Percentiles rank a stretch among this genome's conserved stretches.
Conservation (phyloP, 1,140 invertebrate species). For the Orius insidiosus region DNA sequence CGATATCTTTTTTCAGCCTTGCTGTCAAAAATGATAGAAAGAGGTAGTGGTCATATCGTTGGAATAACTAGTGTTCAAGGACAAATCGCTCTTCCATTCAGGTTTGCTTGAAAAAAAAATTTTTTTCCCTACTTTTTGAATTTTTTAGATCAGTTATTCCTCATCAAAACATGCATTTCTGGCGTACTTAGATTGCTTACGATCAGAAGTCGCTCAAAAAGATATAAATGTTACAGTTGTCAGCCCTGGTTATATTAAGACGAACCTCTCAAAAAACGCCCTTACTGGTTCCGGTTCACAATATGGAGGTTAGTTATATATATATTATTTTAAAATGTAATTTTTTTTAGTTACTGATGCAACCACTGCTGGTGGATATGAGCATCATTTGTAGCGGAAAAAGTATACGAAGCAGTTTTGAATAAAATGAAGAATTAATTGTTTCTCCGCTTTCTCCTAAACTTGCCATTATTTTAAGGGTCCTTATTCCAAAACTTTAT, state of each 20-base stretch:
- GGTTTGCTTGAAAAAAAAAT: conserved; percentile 24
- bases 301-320: conserved; percentile 51
- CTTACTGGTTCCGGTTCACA: conserved; percentile 53
- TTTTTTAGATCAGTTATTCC: conserved; percentile 58
- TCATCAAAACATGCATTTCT: conserved; percentile 91
- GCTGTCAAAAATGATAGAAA: conserved; percentile 63
- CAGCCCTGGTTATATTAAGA: conserved; percentile 79
- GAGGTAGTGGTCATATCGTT: conserved; percentile 64
- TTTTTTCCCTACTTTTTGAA: not conserved
- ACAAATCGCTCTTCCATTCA: conserved; percentile 70
- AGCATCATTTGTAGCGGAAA: conserved; percentile 45
- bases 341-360: conserved; percentile 50
- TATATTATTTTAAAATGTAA: conserved; percentile 23
- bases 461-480: conserved; percentile 50
- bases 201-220: conserved; percentile 56
- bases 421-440: conserved; percentile 51
- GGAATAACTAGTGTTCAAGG: conserved; percentile 89
- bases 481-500: conserved; percentile 50
- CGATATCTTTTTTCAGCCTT: conserved; percentile 32
- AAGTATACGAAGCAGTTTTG: conserved; percentile 48
- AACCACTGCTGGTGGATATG: conserved; percentile 57
- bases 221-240: conserved; percentile 66
- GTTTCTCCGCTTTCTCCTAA: conserved; percentile 46
- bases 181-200: conserved; percentile 67
- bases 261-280: conserved; percentile 76